These are phyloP conservation scores for Antheraea assamensis DNA, from an alignment of 2,888 invertebrate species.

Conservation along the genomic window DNA sequence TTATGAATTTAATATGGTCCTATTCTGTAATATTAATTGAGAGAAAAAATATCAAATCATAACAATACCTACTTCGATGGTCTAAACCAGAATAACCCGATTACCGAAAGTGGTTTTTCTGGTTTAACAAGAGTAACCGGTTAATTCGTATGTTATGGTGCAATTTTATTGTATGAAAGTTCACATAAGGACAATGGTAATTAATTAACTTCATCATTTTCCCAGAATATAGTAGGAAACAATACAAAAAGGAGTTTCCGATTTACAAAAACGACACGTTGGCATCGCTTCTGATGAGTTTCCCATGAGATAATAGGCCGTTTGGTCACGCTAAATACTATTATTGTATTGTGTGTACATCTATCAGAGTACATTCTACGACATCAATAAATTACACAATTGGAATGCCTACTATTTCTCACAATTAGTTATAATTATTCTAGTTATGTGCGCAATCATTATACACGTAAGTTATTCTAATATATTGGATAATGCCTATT, in stretches of 20 bases:
- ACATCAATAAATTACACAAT: conserved; percentile 20
- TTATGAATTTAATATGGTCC: not conserved
- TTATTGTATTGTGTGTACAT: conserved; percentile 31
- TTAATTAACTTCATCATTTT: conserved; percentile 43
- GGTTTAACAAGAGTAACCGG: conserved; percentile 66
- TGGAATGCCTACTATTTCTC: conserved; percentile 2
- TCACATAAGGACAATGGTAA: conserved; percentile 41
- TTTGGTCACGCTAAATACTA: conserved; percentile 53
- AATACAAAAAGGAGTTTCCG: conserved; percentile 74
- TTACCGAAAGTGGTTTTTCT: conserved; percentile 62
- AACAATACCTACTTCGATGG: conserved; percentile 57
- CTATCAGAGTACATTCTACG: conserved; percentile 16
- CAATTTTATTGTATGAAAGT: conserved; percentile 60
- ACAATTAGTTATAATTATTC: not conserved
- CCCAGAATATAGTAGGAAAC: conserved; percentile 66
- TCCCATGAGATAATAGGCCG: conserved; percentile 61
- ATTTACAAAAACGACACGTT: conserved; percentile 61
- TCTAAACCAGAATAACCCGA: conserved; percentile 66
- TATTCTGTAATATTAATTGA: conserved; percentile 22
- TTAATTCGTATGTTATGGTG: conserved; percentile 54
- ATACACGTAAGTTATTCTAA: not conserved
- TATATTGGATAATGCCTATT: no score
- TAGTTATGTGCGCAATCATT: not conserved
- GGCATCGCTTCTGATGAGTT: conserved; percentile 51
- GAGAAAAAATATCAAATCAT: conserved; percentile 35